Percentiles rank a stretch among this genome's conserved stretches.
Conservation (phyloP, 1,140 invertebrate species). For the Orchesella cincta region DNA sequence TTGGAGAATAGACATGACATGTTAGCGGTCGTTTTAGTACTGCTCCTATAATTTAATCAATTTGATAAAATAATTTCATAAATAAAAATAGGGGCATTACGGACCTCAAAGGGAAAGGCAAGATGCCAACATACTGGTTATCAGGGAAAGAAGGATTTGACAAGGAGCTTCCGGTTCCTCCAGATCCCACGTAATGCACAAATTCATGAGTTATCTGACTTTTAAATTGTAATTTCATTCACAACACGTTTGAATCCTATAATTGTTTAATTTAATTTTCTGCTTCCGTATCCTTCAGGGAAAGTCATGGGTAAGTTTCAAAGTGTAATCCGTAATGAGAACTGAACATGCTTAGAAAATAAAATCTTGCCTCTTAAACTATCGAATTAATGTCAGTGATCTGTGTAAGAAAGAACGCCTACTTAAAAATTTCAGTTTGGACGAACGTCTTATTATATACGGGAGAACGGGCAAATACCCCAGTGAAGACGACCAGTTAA, state of each 20-base stretch:
- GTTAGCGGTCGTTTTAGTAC: not conserved
- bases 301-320: slow-evolving; percentile 8
- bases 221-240: too few species aligned
- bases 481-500: slow-evolving; percentile 1
- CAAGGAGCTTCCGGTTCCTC: slow-evolving; percentile 77
- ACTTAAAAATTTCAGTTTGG: slow-evolving; percentile 36
- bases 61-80: not conserved
- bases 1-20: not conserved
- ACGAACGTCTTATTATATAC: slow-evolving; percentile 45
- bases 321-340: too few species aligned
- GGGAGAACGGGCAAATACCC: slow-evolving; percentile 43
- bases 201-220: slow-evolving; percentile 4
- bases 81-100: slow-evolving; percentile 66
- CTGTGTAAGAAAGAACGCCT: not conserved
- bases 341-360: too few species aligned
- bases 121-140: slow-evolving; percentile 88
- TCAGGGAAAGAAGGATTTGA: slow-evolving; percentile 83
- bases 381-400: not conserved
- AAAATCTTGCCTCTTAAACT: too few species aligned
- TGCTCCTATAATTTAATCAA: not conserved
- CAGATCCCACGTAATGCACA: slow-evolving; percentile 74
- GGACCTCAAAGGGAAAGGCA: slow-evolving; percentile 86
- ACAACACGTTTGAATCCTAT: not conserved
- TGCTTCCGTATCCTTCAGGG: not conserved
- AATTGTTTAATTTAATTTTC: not conserved